These are phyloP conservation scores for Archegozetes longisetosus DNA, from an alignment of 1,140 invertebrate genomes.

Conservation along the genomic window DNA sequence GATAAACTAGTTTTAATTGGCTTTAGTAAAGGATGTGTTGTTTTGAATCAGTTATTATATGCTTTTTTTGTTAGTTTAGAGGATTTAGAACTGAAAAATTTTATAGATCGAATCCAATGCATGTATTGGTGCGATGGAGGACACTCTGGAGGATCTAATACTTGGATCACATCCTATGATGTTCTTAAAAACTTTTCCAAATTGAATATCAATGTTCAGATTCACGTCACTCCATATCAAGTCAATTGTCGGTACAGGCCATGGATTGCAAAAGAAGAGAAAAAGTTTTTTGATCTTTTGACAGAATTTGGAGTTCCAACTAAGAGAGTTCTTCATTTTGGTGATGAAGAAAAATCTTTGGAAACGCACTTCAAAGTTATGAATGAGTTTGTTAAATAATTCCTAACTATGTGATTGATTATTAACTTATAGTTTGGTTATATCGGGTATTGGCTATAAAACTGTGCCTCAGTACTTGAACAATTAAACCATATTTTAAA, in stretches of 20 bases:
- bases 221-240: slow-evolving; percentile 73
- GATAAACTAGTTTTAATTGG: slow-evolving; percentile 40
- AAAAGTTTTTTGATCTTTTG: slow-evolving; percentile 48
- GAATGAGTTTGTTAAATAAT: slow-evolving; percentile 23
- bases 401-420: no score
- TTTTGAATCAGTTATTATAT: slow-evolving; percentile 71
- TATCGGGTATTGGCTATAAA: no score
- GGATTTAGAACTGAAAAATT: not conserved
- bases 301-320: slow-evolving; percentile 43
- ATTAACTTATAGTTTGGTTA: no score
- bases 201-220: slow-evolving; percentile 45
- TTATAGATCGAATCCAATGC: slow-evolving; percentile 28
- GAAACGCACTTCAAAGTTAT: slow-evolving; percentile 52
- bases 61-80: slow-evolving; percentile 43
- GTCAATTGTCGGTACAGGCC: slow-evolving; percentile 47
- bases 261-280: slow-evolving; percentile 67
- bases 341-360: slow-evolving; percentile 40
- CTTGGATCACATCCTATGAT: slow-evolving; percentile 58
- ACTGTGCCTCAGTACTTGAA: no score
- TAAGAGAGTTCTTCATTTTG: slow-evolving; percentile 45
- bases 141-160: slow-evolving; percentile 60
- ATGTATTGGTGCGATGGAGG: slow-evolving; percentile 80
- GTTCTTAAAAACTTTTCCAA: slow-evolving; percentile 49
- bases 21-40: slow-evolving; percentile 81
- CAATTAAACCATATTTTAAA: no score